phyloP scores from a whole-genome alignment of 1,140 invertebrate genomes.

The Microplitis mediator region DNA sequence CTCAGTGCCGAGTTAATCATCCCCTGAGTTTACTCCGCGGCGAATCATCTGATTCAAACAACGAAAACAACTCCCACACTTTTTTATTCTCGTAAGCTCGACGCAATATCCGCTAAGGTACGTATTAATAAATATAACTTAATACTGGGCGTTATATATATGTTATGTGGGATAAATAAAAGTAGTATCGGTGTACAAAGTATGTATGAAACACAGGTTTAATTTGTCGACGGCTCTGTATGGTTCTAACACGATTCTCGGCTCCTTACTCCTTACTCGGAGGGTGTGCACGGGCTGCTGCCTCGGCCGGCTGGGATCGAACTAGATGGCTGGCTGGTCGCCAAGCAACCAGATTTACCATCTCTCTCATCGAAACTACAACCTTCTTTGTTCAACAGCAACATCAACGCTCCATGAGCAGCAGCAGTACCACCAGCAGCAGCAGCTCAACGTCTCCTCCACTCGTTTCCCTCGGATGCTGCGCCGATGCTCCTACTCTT shows the following conservation, averaged over 20 bases:
- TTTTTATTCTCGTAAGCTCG: too few species aligned
- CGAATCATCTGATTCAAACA: too few species aligned
- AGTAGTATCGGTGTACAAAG: neutral
- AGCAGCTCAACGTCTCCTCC: neutral
- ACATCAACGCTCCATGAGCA: neutral
- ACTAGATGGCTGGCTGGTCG: constrained; percentile 61
- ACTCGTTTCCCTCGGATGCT: neutral
- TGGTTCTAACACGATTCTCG: neutral
- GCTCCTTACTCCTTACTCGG: constrained; percentile 35
- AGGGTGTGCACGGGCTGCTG: constrained; percentile 47
- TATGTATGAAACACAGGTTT: neutral
- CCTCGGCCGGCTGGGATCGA: constrained; percentile 60
- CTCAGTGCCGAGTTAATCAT: neutral
- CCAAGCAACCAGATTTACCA: constrained; percentile 59
- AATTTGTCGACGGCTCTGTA: neutral
- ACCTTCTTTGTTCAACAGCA: constrained; percentile 3
- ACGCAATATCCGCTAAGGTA: too few species aligned
- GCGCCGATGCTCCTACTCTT: constrained; percentile 7
- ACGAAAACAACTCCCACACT: too few species aligned
- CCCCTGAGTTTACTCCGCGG: neutral
- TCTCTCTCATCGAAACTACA: constrained; percentile 36
- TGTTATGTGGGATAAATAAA: too few species aligned
- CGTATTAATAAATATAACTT: too few species aligned
- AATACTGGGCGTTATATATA: too few species aligned
- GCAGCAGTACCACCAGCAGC: neutral